phyloP scores from a whole-genome alignment of 1,140 invertebrate species.

The Harpegnathos saltator region DNA sequence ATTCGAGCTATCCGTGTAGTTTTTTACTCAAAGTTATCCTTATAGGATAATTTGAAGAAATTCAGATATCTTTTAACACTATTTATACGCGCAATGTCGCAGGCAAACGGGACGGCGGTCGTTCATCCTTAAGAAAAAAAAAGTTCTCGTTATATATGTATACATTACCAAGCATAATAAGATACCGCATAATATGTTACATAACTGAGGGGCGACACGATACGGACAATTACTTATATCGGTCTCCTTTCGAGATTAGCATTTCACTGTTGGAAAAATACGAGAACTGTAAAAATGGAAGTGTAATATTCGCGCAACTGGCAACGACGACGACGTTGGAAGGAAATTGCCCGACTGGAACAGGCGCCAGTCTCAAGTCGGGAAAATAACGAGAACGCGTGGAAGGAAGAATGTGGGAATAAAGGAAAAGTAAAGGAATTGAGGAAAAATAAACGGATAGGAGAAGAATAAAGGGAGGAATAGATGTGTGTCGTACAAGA shows the following conservation, averaged over 20 bases:
- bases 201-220: neutral
- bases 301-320: constrained; percentile 20
- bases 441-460: too few species aligned
- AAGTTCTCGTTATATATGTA: neutral
- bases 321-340: constrained; percentile 20
- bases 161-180: neutral
- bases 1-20: neutral
- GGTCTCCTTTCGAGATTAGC: constrained; percentile 1
- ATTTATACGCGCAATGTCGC: neutral
- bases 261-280: neutral
- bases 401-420: constrained; percentile 22
- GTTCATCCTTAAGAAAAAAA: neutral
- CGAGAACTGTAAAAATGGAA: constrained; percentile 8
- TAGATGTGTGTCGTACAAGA: neutral
- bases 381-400: constrained; percentile 34
- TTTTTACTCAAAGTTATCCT: neutral
- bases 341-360: constrained; percentile 61
- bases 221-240: constrained; percentile 33
- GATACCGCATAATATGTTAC: constrained; percentile 13
- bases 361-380: constrained; percentile 13
- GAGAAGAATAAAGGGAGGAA: neutral
- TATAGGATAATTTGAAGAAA: neutral
- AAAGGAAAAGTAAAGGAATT: too few species aligned
- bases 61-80: neutral
- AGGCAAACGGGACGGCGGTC: neutral